These are phyloP conservation scores for Diaperis boleti DNA, from an alignment of 2,888 invertebrate species.

Conservation along the genomic window DNA sequence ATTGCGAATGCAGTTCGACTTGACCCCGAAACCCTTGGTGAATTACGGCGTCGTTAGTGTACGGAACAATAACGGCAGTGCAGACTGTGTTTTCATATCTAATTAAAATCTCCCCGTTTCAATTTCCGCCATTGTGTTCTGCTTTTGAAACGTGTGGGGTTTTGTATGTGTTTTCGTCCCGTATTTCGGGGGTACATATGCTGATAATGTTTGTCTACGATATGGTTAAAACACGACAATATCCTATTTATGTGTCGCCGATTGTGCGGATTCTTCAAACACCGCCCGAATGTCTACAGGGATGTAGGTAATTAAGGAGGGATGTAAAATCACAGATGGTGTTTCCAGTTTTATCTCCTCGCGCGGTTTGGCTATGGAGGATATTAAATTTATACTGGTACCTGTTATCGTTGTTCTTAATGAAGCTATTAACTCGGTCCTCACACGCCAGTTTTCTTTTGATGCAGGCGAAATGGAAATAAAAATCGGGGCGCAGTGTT, in stretches of 20 bases:
- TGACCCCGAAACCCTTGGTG: slow-evolving; percentile 46
- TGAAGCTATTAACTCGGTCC: slow-evolving; percentile 27
- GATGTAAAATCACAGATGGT: slow-evolving; percentile 42
- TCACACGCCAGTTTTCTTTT: slow-evolving; percentile 12
- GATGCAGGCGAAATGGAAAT: slow-evolving; percentile 4
- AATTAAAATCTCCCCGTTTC: slow-evolving; percentile 59
- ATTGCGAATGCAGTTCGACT: slow-evolving; percentile 42
- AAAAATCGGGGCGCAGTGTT: slow-evolving; percentile 8
- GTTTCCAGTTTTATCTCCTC: slow-evolving; percentile 40
- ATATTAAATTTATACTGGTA: slow-evolving; percentile 35
- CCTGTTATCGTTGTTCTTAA: slow-evolving; percentile 28
- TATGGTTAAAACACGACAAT: slow-evolving; percentile 40
- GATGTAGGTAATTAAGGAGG: slow-evolving; percentile 38
- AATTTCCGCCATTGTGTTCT: slow-evolving; percentile 54
- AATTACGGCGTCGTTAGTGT: slow-evolving; percentile 52
- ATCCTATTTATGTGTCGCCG: slow-evolving; percentile 39
- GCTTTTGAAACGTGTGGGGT: slow-evolving; percentile 42
- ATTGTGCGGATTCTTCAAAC: slow-evolving; percentile 37
- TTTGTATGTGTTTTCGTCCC: slow-evolving; percentile 32
- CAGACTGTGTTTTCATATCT: slow-evolving; percentile 53
- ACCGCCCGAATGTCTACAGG: slow-evolving; percentile 31
- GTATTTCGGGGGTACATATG: slow-evolving; percentile 38
- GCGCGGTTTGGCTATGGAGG: slow-evolving; percentile 28
- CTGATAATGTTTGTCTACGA: slow-evolving; percentile 41
- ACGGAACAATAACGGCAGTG: slow-evolving; percentile 51